Conservation (phyloP, 2,888 invertebrate genomes). For the Hartigia nigra region DNA sequence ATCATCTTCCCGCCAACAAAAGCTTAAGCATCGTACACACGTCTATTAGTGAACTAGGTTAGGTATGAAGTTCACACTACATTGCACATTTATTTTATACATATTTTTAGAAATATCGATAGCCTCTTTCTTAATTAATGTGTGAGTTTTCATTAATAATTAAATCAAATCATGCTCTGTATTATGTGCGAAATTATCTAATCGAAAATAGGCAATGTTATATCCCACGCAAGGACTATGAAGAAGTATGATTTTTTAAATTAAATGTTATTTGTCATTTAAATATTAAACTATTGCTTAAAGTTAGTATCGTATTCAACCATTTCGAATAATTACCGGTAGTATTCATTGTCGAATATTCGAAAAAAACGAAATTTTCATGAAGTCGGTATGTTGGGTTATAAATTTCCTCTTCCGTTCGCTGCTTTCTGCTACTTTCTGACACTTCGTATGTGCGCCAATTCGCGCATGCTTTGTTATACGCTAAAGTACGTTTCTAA, state of each 20-base stretch:
- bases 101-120: neutral
- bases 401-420: neutral
- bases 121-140: neutral
- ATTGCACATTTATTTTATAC: neutral
- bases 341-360: neutral
- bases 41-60: neutral
- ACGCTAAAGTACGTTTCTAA: neutral
- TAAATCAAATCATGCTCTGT: neutral
- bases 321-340: neutral
- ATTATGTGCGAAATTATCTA: neutral
- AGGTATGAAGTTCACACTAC: neutral
- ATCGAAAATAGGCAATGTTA: neutral
- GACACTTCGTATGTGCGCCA: neutral
- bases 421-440: neutral
- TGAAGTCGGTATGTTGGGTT: neutral
- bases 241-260: neutral
- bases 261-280: neutral
- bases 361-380: neutral
- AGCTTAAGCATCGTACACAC: neutral
- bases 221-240: neutral
- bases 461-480: neutral
- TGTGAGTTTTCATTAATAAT: neutral
- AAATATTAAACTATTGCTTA: neutral
- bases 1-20: neutral
- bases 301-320: neutral